A percentile compares a stretch with the other conserved stretches of the same genome.
phyloP scores from a whole-genome alignment of 2,113 vertebrate genomes.

The Himantopus leucocephalus region DNA sequence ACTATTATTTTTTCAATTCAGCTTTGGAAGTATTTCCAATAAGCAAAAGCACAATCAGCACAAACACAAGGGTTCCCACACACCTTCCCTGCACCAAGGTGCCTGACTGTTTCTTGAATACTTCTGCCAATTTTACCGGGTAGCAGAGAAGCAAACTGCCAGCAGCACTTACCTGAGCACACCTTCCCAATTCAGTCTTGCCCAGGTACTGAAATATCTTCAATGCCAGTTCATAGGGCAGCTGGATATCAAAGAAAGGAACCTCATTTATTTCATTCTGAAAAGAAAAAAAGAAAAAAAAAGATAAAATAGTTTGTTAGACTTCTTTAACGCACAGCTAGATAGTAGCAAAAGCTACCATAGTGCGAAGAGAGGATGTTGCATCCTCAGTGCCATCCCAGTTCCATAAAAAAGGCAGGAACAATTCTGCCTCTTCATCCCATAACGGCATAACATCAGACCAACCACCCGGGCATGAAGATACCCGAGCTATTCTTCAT shows the following conservation, averaged over 20 bases:
- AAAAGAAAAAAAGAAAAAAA: not conserved
- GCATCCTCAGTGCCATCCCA: not conserved
- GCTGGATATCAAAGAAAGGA: conserved; percentile 92
- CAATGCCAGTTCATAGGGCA: conserved; percentile 92
- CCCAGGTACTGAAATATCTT: conserved; percentile 90
- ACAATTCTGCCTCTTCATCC: not conserved
- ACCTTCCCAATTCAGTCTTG: conserved; percentile 86
- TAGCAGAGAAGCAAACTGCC: not conserved
- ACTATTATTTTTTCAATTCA: not conserved
- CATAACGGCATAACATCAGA: fast-evolving
- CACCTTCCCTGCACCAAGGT: not conserved
- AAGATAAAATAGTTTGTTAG: not conserved
- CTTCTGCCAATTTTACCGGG: not conserved
- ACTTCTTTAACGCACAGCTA: not conserved
- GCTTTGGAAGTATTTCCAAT: conserved; percentile 34
- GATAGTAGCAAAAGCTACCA: not conserved
- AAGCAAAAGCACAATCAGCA: conserved; percentile 7
- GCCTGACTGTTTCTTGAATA: not conserved
- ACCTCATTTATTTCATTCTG: conserved; percentile 97
- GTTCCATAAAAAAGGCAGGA: not conserved
- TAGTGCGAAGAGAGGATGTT: fast-evolving
- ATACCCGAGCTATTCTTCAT: not conserved
- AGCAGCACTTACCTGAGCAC: conserved; percentile 86
- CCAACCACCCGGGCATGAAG: fast-evolving
- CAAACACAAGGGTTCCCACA: not conserved